A percentile compares a stretch with the other conserved stretches of the same genome.
Evolutionary conservation across 1,140 invertebrate genomes (phyloP).

Genomic region (Microplitis demolitor): DNA sequence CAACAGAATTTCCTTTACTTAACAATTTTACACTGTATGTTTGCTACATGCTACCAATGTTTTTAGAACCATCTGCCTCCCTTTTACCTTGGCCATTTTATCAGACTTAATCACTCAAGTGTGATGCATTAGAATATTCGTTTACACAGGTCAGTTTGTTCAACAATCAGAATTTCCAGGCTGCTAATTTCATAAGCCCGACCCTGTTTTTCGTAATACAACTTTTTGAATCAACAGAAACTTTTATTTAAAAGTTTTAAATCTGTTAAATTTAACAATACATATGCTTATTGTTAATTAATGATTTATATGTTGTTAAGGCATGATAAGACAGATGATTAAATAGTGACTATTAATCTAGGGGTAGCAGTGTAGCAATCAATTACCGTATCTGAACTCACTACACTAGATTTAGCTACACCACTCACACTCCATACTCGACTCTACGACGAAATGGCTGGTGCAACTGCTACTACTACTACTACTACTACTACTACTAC

Average conservation of each 20-base stretch:
- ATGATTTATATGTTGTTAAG: too few species aligned
- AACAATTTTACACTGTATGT: neutral
- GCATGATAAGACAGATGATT: neutral
- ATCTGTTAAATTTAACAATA: conserved; percentile 24
- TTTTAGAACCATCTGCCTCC: neutral
- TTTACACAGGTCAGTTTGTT: neutral
- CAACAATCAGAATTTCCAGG: too few species aligned
- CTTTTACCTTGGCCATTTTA: too few species aligned
- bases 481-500: too few species aligned
- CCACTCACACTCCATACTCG: neutral
- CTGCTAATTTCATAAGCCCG: too few species aligned
- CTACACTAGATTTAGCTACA: neutral
- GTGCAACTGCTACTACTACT: neutral
- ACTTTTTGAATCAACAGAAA: too few species aligned
- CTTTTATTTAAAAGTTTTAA: too few species aligned
- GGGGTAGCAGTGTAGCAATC: neutral
- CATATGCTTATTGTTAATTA: neutral
- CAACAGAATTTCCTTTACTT: neutral
- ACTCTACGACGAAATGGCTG: neutral
- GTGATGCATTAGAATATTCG: neutral
- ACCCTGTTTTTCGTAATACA: too few species aligned
- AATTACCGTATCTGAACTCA: neutral
- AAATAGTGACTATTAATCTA: neutral
- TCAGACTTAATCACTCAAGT: neutral
- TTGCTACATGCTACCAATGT: neutral